Base-by-base conservation (phyloP, 1,140 invertebrate genomes). In the Caenorhabditis briggsae region DNA sequence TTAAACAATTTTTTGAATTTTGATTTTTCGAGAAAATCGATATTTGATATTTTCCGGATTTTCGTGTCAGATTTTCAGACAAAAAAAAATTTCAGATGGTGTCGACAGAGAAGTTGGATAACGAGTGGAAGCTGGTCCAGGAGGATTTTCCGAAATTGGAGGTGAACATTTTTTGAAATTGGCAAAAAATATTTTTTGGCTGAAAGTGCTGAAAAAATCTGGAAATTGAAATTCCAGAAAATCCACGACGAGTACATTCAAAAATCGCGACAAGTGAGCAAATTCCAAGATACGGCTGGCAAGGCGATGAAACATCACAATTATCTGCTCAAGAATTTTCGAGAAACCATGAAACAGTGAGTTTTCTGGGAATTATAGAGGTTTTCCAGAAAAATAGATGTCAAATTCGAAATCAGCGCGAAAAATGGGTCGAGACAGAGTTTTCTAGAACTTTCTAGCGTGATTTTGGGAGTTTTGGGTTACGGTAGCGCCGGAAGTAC, bases 241-340 rank as follows among this genome's bases (percentile, higher is more conserved):
- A 87, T 85, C 82, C 90, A 92, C 64, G 84, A 90, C 25, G 88
- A 86, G 41, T 91, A 92, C 85, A 86, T 91, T 20, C 50, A 85
- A 23, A 84, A 88, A 41, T 84, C 90, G 23, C 46, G 85, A 6
- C 86, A 92, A 74, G 58, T 92, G 84, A 90, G 84, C 33, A 86
- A 86, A 53, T 61, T 48, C 12, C 89, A 90, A 55, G 83, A 91
- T 16, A 46, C 25, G 16, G 56, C 61, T 56, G 41, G 56, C 18
- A 91, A 92, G 48, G 87, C 86, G 18, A 70, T 90, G 23, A 91
- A 91, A 55, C 91, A 92, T 59, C 84, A 92, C 64, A 87, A 82
- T 23, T 91, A 91, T 50, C 25, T 83, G 25, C 74, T 89, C 16
- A 88, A 86, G 14, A 90, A 89, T 50, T 33, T 91, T n/a, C 53